Percentiles rank a stretch among this genome's conserved stretches.
These are phyloP conservation scores for Drosophila mettleri DNA, from an alignment of 2,888 invertebrate species.

Conservation along the genomic window DNA sequence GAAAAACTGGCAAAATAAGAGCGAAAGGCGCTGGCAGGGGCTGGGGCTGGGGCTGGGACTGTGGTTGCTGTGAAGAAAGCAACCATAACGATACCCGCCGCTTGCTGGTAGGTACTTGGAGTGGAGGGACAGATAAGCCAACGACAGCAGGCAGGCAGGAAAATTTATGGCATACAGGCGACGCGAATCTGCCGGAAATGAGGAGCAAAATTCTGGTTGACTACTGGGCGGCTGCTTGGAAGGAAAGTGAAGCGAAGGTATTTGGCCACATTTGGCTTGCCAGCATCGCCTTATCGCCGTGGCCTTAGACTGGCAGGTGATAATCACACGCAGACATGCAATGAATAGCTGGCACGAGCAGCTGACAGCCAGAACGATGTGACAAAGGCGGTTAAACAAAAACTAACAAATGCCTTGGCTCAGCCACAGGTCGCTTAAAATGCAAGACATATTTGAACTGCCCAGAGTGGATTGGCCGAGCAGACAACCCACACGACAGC, in stretches of 20 bases:
- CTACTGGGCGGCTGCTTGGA: constrained; percentile 1
- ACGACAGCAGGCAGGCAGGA: constrained; percentile 51
- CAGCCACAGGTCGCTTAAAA: constrained; percentile 41
- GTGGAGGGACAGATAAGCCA: constrained; percentile 57
- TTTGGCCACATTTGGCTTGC: constrained; percentile 16
- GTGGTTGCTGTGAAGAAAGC: constrained; percentile 43
- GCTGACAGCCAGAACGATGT: constrained; percentile 18
- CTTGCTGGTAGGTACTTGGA: background rate
- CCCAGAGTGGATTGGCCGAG: constrained; percentile 10
- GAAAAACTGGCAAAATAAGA: constrained; percentile 48
- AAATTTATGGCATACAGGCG: constrained; percentile 73
- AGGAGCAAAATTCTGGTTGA: constrained; percentile 55
- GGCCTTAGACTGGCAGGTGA: constrained; percentile 65
- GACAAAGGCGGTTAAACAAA: constrained; percentile 18
- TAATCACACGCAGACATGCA: constrained; percentile 60
- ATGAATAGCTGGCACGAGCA: constrained; percentile 34
- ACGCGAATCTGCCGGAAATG: constrained; percentile 70
- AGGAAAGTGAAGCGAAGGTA: constrained; percentile 16
- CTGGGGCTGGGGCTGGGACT: background rate
- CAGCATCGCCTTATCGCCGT: constrained; percentile 29
- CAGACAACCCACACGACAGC: background rate
- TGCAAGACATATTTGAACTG: constrained; percentile 41
- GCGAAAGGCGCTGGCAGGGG: constrained; percentile 33
- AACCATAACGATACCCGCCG: constrained; percentile 52
- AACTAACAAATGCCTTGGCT: constrained; percentile 12